Base-by-base conservation (phyloP, 1,140 invertebrate genomes). In the Drosophila ananassae region DNA sequence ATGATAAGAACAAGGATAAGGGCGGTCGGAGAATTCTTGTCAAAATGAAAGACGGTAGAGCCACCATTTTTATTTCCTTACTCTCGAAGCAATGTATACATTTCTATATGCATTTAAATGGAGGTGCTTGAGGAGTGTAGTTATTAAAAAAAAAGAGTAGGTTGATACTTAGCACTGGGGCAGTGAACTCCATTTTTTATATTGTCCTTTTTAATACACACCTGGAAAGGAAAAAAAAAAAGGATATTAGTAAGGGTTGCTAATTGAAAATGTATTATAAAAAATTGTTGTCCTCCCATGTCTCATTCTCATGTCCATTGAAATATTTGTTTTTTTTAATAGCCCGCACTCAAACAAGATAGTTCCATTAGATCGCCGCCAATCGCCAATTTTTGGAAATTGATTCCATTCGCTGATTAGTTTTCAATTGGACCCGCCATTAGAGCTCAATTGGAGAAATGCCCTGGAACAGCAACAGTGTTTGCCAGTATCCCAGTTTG, bases 1-100 rank as follows among this genome's bases (percentile, higher is more conserved):
- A 84, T 85, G 73, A 68, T 80, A 68, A 67, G 72, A 63, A 72
- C 12, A 13, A n/a, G 51, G 67, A 60, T 55, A 78, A 67, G 37
- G 68, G 44, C 17, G 58, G 28, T 51, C 46, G 57, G 47, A 47
- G 58, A 32, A 72, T 51, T 58, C 58, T 25, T 55, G n/a, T 22
- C 72, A 34, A 64, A 61, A 71, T 58, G 61, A 60, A 60, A 69
- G 41, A 21, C 34, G 50, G 28, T 39, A 22, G 17, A 17, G 17
- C 34, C 46, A 21, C 24, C 22, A 22, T 37, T 8, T 8, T 13
- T 37, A 25, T 12, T 13, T 2, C 13, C 28, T 22, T 13, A 17
- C 24, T 32, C 53, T 56, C 51, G 37, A 68, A 39, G 67, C 30
- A 24, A 69, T 4, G 2, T 34, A 10, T 37, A 37, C 10, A 37